Conservation (phyloP, 2,113 vertebrate genomes). For the Turdus rufiventris region DNA sequence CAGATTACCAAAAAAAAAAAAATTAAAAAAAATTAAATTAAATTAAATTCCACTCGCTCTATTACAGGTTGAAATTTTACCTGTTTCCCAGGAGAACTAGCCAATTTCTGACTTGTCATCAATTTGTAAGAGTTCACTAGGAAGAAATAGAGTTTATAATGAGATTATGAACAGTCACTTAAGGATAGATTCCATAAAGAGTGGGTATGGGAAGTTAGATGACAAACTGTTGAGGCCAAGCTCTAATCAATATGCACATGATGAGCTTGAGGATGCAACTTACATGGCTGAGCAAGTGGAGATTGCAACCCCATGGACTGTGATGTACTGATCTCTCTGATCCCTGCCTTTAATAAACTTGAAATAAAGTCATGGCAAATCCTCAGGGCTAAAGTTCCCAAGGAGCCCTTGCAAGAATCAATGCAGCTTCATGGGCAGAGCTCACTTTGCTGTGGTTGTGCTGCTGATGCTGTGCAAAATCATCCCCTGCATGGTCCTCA, state of each 20-base stretch:
- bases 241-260: slow-evolving; percentile 2
- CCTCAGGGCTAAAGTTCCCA: neutral
- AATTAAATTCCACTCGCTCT: neutral
- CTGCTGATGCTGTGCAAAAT: neutral
- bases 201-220: neutral
- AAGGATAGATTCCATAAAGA: neutral
- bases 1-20: neutral
- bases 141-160: neutral
- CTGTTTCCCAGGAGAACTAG: neutral
- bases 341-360: neutral
- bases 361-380: neutral
- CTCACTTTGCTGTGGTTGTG: neutral
- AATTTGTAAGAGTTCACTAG: neutral
- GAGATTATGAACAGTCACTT: neutral
- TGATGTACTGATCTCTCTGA: neutral
- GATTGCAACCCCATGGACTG: neutral
- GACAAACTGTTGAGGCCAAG: slow-evolving; percentile 10
- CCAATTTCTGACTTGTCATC: neutral
- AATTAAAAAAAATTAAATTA: no score
- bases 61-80: neutral
- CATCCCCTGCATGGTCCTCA: neutral
- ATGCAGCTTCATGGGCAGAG: neutral
- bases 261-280: neutral
- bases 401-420: neutral
- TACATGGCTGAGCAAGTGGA: neutral